phyloP scores from a whole-genome alignment of 2,113 vertebrate species.

The Hypanus sabinus region DNA sequence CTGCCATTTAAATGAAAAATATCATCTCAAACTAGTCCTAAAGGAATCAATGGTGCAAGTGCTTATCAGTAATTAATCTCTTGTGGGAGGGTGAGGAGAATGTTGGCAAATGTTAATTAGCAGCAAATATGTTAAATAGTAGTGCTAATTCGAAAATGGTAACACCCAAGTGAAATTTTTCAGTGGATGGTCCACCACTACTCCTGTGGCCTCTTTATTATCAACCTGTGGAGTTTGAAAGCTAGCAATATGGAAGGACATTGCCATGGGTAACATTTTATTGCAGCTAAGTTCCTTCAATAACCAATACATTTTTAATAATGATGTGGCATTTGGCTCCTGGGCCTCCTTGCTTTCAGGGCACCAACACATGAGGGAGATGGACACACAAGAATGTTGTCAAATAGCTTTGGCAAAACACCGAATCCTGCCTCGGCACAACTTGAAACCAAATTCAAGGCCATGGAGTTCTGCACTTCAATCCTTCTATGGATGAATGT shows the following conservation, averaged over 20 bases:
- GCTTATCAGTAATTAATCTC: slow-evolving; percentile 17
- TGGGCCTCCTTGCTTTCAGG: too few relatives aligned
- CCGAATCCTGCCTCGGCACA: too few relatives aligned
- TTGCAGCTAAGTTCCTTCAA: too few relatives aligned
- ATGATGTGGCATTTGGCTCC: too few relatives aligned
- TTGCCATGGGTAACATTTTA: not conserved
- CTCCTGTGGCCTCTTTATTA: too few relatives aligned
- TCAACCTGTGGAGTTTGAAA: not conserved
- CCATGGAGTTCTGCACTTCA: too few relatives aligned
- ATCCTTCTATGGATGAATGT: too few relatives aligned
- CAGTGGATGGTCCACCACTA: not conserved
- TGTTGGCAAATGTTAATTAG: slow-evolving; percentile 1
- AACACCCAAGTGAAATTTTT: not conserved
- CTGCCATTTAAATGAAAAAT: slow-evolving; percentile 1
- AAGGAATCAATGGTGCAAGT: not conserved
- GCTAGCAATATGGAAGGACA: not conserved
- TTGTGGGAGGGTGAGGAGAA: not conserved
- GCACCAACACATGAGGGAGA: too few relatives aligned
- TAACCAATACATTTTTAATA: too few relatives aligned
- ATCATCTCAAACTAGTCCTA: not conserved
- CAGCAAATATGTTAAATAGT: not conserved
- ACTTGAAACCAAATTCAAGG: too few relatives aligned
- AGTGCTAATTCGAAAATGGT: not conserved
- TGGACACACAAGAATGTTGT: too few relatives aligned
- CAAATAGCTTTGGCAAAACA: too few relatives aligned